Conservation (phyloP, 2,113 vertebrate genomes). For the Piaya cayana region DNA sequence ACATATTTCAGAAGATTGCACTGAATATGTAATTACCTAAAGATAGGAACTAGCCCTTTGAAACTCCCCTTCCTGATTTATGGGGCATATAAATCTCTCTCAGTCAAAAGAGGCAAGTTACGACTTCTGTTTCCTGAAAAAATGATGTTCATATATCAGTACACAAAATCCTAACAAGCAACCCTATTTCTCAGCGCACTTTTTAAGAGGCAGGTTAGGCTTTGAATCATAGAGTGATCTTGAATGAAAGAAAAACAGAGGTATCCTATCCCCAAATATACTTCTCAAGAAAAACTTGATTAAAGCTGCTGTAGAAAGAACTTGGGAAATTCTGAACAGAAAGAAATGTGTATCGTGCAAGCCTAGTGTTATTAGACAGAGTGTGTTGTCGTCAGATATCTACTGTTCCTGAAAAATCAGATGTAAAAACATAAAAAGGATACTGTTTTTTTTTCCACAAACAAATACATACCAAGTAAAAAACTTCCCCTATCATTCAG, state of each 20-base stretch:
- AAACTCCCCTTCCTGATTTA: constrained; percentile 14
- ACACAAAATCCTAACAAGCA: background rate
- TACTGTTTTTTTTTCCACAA: background rate
- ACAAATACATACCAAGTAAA: background rate
- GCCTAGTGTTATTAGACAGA: background rate
- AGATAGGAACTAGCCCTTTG: constrained; percentile 8
- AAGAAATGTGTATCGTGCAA: background rate
- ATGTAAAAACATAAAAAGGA: background rate
- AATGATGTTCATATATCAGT: background rate
- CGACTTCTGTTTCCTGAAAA: background rate
- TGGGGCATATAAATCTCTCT: background rate
- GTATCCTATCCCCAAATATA: background rate
- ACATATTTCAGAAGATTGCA: background rate
- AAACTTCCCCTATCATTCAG: background rate
- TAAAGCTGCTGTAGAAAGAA: background rate
- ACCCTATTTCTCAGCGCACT: background rate
- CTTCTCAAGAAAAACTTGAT: background rate
- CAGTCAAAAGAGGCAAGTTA: background rate
- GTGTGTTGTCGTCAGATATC: background rate
- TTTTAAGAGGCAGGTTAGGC: background rate
- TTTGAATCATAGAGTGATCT: background rate
- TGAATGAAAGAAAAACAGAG: background rate
- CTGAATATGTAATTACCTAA: constrained; percentile 6
- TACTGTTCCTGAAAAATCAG: background rate
- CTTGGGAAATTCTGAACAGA: background rate